Evolutionary conservation across 2,888 invertebrate species (phyloP).

Genomic region (Monochamus alternatus): DNA sequence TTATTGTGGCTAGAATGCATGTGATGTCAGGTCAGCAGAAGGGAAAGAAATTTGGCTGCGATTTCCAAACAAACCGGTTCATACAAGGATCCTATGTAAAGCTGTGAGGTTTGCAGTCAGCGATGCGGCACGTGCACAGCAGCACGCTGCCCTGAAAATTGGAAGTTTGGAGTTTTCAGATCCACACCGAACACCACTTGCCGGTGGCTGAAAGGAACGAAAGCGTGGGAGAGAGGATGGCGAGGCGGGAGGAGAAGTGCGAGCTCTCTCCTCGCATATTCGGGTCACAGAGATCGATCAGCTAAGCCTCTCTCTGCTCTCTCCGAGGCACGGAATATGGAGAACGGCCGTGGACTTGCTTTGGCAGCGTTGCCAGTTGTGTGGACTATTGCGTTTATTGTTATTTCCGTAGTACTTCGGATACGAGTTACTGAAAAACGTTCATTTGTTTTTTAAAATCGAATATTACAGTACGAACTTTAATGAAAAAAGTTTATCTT

Average conservation of each 20-base stretch:
- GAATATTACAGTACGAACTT: too few relatives aligned
- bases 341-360: conserved; percentile 9
- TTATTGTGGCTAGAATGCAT: neutral
- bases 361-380: conserved; percentile 22
- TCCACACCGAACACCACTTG: conserved; percentile 46
- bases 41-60: neutral
- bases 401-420: too few relatives aligned
- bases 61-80: neutral
- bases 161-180: conserved; percentile 40
- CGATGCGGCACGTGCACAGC: conserved; percentile 40
- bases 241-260: conserved; percentile 35
- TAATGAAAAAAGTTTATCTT: too few relatives aligned
- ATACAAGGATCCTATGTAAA: conserved; percentile 15
- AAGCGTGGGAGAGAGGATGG: conserved; percentile 14
- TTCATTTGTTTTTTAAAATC: too few relatives aligned
- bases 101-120: conserved; percentile 16
- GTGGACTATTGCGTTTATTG: too few relatives aligned
- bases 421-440: too few relatives aligned
- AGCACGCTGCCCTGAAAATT: conserved; percentile 40
- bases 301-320: conserved; percentile 39
- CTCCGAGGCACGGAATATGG: conserved; percentile 32
- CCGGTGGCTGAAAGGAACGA: conserved; percentile 36
- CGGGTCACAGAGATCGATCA: conserved; percentile 55
- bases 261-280: conserved; percentile 51
- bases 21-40: neutral